Conservation (phyloP, 2,797 vertebrate genomes). For the Pangasius djambal region DNA sequence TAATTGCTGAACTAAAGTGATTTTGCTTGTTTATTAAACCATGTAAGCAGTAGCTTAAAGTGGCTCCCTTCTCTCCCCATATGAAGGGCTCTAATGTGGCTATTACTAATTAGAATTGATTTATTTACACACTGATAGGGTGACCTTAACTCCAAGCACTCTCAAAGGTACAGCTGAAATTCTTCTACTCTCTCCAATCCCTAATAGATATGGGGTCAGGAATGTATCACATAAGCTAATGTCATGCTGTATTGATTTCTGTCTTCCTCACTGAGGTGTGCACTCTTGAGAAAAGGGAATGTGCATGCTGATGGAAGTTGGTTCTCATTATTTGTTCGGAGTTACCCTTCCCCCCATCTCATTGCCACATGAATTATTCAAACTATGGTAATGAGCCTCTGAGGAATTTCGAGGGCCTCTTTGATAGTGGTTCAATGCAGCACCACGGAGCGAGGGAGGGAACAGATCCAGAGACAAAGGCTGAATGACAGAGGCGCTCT, state of each 20-base stretch:
- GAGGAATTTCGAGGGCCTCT: conserved; percentile 61
- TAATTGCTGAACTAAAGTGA: conserved; percentile 36
- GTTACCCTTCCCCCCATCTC: conserved; percentile 32
- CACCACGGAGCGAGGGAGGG: conserved; percentile 37
- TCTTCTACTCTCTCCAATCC: conserved; percentile 27
- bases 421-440: conserved; percentile 56
- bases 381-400: conserved; percentile 60
- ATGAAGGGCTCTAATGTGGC: not conserved
- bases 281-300: conserved; percentile 48
- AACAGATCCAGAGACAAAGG: conserved; percentile 49
- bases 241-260: conserved; percentile 58
- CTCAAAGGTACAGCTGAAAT: conserved; percentile 19
- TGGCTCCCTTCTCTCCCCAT: not conserved
- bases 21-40: conserved; percentile 40
- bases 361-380: conserved; percentile 61
- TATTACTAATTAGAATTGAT: conserved; percentile 29
- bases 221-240: conserved; percentile 50
- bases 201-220: conserved; percentile 49
- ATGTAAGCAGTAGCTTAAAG: conserved; percentile 15
- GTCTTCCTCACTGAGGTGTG: conserved; percentile 41
- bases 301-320: conserved; percentile 55
- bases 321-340: conserved; percentile 58
- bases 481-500: conserved; percentile 50
- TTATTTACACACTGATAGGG: conserved; percentile 35
- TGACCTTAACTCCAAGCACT: conserved; percentile 32